phyloP scores from a whole-genome alignment of 2,888 invertebrate species.

The Eucriotettix oculatus region DNA sequence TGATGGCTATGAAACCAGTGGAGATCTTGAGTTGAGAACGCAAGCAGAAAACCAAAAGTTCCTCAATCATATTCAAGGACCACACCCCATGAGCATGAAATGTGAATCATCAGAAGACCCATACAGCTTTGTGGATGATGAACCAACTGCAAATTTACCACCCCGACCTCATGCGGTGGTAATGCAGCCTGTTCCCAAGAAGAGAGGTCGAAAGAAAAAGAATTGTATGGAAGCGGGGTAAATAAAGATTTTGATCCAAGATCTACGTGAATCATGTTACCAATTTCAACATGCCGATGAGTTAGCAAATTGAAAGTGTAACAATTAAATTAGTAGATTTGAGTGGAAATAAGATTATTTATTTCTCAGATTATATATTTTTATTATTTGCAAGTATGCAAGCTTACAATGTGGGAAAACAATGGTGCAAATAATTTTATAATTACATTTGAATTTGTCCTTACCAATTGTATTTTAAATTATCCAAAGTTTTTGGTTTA shows the following conservation, averaged over 20 bases:
- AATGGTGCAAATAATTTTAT: no score
- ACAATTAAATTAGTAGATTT: no score
- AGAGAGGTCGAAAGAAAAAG: conserved; percentile 77
- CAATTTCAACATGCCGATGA: no score
- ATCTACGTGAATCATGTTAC: no score
- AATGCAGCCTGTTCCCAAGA: conserved; percentile 43
- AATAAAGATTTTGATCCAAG: conserved; percentile 2
- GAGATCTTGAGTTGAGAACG: conserved; percentile 19
- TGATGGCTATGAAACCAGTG: conserved; percentile 79
- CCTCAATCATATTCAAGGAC: conserved; percentile 8
- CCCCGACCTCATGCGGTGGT: conserved; percentile 26
- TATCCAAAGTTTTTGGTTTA: no score
- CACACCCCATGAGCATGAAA: conserved; percentile 25
- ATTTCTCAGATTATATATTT: no score
- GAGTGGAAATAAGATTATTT: no score
- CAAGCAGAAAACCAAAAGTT: conserved; percentile 15
- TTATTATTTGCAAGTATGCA: no score
- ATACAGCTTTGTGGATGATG: conserved; percentile 75
- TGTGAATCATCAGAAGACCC: conserved; percentile 54
- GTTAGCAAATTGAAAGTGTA: no score
- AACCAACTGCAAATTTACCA: conserved; percentile 21
- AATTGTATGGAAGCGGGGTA: conserved; percentile 29
- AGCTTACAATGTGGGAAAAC: no score
- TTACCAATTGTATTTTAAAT: no score
- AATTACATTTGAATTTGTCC: no score